Base-by-base conservation (phyloP, 2,888 invertebrate species). In the Cyclophora punctaria region DNA sequence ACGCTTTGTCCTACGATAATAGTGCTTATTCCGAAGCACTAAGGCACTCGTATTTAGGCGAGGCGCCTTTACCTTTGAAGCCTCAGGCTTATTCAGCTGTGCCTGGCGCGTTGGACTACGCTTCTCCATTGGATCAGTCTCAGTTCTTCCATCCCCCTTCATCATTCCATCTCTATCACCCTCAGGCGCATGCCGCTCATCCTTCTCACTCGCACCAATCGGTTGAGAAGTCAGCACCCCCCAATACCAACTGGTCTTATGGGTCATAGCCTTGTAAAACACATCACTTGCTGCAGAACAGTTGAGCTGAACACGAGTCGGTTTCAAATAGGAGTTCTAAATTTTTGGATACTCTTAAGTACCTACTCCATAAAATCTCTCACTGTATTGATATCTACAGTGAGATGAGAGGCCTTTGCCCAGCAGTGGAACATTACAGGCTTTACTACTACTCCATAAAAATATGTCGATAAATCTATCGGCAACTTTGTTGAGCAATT, bases 151-250 rank as follows among this genome's bases (percentile, higher is more conserved):
- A 95, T 73, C 88, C 88, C 41, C 84, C 87, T 46, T 93, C 95
- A 33, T 95, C 96, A 47, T 97, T 97, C 79, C 97, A 97, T 82
- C 89, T 97, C 44, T 97, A 97, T 79, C 97, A 97, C 76, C 93
- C 95, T 7, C 88, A 88, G 60, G 80, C 87, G 46, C 86, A 87
- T 55, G 63, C 83, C 1, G 79, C 85, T 33, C 87, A 87, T 50
- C 67, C 83, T n/a, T 71, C 86, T 41, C 87, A 87, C 64, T 61
- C 87, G 34, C 85, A 87, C 61, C 86, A 86, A 62, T 55, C 80
- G 20, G 76, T 78, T 60, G 87, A 88, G 55, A 94, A 94, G 86
- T 93, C 92, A 71, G 90, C 79, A 64, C 91, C 91, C 53, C 90
- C 93, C 50, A 90, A 93, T 56, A 92, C 93, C 52, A 93, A 94